A percentile compares a stretch with the other conserved stretches of the same genome.
These are phyloP conservation scores for Pteronura brasiliensis DNA, from an alignment of 2,113 vertebrate species.

Conservation along the genomic window DNA sequence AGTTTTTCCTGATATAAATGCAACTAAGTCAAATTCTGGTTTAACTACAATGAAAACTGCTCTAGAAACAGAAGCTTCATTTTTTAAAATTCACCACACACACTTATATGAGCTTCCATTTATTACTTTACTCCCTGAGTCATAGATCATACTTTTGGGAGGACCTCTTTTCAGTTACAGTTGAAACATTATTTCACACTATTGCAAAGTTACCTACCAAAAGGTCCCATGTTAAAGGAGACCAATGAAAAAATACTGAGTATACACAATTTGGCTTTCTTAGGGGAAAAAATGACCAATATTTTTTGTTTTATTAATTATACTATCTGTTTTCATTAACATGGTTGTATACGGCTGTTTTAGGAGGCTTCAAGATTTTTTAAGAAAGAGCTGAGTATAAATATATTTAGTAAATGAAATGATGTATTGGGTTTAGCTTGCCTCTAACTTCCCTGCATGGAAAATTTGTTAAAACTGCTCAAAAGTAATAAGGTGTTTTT, in stretches of 20 bases:
- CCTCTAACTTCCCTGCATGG: neutral
- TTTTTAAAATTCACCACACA: neutral
- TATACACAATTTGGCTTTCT: conserved; percentile 1
- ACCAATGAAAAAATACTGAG: neutral
- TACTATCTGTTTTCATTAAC: neutral
- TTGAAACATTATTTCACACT: neutral
- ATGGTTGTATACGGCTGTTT: neutral
- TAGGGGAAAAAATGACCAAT: neutral
- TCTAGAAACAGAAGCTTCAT: neutral
- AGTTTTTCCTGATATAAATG: neutral
- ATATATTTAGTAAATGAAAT: conserved; percentile 40
- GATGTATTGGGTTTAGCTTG: neutral
- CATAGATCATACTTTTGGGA: neutral
- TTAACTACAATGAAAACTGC: neutral
- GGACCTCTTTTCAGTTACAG: neutral
- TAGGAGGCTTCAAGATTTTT: neutral
- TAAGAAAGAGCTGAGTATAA: conserved; percentile 18
- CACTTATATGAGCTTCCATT: neutral
- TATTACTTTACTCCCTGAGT: neutral
- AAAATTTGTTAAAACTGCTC: conserved; percentile 4
- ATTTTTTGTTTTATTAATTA: neutral
- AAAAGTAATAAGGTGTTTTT: neutral
- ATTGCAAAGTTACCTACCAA: neutral
- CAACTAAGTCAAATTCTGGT: neutral
- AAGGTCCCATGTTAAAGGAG: neutral